Percentiles rank a stretch among this genome's conserved stretches.
phyloP scores from a whole-genome alignment of 1,140 invertebrate genomes.

The Conopomorpha cramerella region DNA sequence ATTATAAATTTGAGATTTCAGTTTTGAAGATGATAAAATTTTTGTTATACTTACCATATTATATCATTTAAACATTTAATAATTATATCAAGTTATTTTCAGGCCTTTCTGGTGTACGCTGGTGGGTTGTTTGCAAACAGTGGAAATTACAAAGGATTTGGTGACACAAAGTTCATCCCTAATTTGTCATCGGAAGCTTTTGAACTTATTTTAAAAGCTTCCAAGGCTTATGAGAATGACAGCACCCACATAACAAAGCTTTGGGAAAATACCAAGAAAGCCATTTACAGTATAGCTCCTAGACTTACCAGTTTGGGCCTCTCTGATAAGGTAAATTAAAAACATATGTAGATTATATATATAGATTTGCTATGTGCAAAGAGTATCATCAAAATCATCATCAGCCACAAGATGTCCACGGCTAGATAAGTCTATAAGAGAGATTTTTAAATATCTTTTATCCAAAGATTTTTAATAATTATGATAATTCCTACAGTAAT shows the following conservation, averaged over 20 bases:
- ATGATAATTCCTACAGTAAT: background rate
- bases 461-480: background rate
- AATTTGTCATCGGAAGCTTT: conserved; percentile 78
- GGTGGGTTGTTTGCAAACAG: conserved; percentile 82
- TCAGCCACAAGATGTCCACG: too few species aligned
- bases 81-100: conserved; percentile 24
- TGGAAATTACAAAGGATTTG: conserved; percentile 95
- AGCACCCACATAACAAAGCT: conserved; percentile 60
- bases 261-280: conserved; percentile 68
- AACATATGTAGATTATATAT: too few species aligned
- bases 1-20: too few species aligned
- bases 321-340: conserved; percentile 69
- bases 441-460: conserved; percentile 2
- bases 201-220: conserved; percentile 71
- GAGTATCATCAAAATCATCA: too few species aligned
- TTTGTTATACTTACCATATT: too few species aligned
- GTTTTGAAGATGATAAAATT: too few species aligned
- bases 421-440: too few species aligned
- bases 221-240: conserved; percentile 70
- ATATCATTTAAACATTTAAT: background rate
- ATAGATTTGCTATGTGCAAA: too few species aligned
- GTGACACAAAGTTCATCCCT: conserved; percentile 93
- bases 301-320: conserved; percentile 78
- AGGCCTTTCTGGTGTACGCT: conserved; percentile 87
- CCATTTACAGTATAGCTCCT: conserved; percentile 72